Base-by-base conservation (phyloP, 2,113 vertebrate species). In the Xenopus laevis region DNA sequence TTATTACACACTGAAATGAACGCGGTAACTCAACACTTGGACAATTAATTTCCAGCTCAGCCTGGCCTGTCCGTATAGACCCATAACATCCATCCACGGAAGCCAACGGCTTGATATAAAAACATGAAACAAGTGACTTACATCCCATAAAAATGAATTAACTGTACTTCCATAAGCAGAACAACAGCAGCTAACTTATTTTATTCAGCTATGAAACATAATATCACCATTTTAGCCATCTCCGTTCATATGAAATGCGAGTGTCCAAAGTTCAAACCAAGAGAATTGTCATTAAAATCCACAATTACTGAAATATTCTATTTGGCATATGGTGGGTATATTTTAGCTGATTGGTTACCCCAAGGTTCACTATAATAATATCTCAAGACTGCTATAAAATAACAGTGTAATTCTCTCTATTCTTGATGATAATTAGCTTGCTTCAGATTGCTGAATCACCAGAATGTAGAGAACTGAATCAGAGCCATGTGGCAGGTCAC, bases 291-390 rank as follows among this genome's bases (percentile, higher is more conserved):
- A n/a, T 20, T 63, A 30, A 50, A 52, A 17, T 33, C 3, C 7
- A 4, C 50, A 57, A 20, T 21, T 45, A 59, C 13, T 73, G n/a
- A 58, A 65, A 44, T 57, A 55, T 58, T n/a, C 44, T 59, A 55
- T 65, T 59, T 73, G 71, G 63, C 63, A 59, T 15, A 45, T 27
- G 50, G 47, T 55, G 16, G 61, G 21, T 33, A 57, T 20, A 27
- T 64, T 77, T 70, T 64, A 44, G 57, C 23, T 69, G 66, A 69
- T 15, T 68, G 63, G 40, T 46, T 64, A 13, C 18, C 45, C 40
- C 30, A 65, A 62, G 50, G 10, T 63, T 62, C 65, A 75, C 45
- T 63, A 70, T 15, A 69, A 62, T 57, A 64, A 77, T 70, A 70
- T 70, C 53, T 70, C 15, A 50, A 16, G 59, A 27, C n/a, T 44